Evolutionary conservation across 2,113 vertebrate genomes (phyloP).

Genomic region (Syngnathoides biaculeatus): DNA sequence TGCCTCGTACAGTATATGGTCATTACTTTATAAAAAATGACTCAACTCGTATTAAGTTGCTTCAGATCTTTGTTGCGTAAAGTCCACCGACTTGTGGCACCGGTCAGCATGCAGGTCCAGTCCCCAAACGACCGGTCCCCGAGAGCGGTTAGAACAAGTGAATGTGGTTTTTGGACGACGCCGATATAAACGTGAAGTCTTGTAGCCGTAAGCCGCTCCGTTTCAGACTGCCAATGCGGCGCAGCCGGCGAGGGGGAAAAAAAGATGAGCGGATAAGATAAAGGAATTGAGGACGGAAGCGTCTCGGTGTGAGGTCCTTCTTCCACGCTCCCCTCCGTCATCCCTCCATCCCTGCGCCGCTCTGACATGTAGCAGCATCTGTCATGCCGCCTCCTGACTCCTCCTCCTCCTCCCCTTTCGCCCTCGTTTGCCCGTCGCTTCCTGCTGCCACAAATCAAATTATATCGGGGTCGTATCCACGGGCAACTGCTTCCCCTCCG

Average conservation of each 20-base stretch:
- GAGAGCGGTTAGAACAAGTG: background rate
- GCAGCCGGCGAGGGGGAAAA: background rate
- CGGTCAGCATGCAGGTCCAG: background rate
- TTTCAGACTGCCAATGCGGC: background rate
- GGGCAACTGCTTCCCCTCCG: constrained; percentile 62
- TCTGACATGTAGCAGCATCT: constrained; percentile 24
- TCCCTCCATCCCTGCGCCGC: constrained; percentile 16
- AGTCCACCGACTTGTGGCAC: no score
- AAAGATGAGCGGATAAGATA: constrained; percentile 5
- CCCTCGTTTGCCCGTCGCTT: constrained; percentile 62
- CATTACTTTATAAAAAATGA: no score
- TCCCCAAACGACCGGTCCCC: background rate
- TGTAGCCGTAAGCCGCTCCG: background rate
- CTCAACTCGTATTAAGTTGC: no score
- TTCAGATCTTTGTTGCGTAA: background rate
- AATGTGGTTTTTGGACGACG: background rate
- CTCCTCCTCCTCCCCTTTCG: constrained; percentile 20
- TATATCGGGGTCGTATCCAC: constrained; percentile 76
- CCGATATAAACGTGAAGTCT: background rate
- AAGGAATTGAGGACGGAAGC: constrained; percentile 24
- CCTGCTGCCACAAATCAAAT: constrained; percentile 72
- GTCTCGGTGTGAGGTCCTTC: constrained; percentile 30
- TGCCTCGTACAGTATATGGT: no score
- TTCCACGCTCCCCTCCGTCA: constrained; percentile 15
- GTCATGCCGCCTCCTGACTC: constrained; percentile 32